These are phyloP conservation scores for Lepidurus couesii DNA, from an alignment of 1,140 invertebrate genomes.

Conservation along the genomic window DNA sequence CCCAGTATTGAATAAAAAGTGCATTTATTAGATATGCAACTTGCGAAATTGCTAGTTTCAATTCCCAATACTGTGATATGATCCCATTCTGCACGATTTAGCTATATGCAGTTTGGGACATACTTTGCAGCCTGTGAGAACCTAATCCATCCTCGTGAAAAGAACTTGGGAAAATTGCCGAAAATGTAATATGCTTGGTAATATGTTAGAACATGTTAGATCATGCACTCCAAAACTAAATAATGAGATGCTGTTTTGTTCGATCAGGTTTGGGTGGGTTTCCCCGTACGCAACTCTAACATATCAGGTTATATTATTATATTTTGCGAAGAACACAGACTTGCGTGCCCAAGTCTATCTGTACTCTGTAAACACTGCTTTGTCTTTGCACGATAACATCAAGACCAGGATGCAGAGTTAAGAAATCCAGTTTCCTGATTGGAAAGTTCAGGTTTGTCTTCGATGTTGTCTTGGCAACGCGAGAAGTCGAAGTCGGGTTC, in stretches of 20 bases:
- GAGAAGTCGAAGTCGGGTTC: neutral
- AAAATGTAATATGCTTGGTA: no score
- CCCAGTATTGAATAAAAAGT: neutral
- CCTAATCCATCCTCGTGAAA: neutral
- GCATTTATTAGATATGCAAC: neutral
- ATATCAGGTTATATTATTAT: no score
- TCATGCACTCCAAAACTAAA: no score
- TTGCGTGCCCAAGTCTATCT: neutral
- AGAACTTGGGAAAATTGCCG: no score
- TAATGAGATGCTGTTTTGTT: no score
- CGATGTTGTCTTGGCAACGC: neutral
- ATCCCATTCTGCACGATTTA: neutral
- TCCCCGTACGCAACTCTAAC: no score
- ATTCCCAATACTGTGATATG: neutral
- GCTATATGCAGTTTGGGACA: neutral
- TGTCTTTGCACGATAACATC: neutral
- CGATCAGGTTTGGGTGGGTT: no score
- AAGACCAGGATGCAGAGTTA: neutral
- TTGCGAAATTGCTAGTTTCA: neutral
- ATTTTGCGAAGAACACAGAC: no score
- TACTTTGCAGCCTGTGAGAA: neutral
- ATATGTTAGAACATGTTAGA: no score
- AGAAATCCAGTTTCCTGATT: constrained; percentile 5
- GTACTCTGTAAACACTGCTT: no score
- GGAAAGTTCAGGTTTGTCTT: constrained; percentile 6